These are phyloP conservation scores for Drosophila infuscata DNA, from an alignment of 2,888 invertebrate genomes.

Conservation along the genomic window DNA sequence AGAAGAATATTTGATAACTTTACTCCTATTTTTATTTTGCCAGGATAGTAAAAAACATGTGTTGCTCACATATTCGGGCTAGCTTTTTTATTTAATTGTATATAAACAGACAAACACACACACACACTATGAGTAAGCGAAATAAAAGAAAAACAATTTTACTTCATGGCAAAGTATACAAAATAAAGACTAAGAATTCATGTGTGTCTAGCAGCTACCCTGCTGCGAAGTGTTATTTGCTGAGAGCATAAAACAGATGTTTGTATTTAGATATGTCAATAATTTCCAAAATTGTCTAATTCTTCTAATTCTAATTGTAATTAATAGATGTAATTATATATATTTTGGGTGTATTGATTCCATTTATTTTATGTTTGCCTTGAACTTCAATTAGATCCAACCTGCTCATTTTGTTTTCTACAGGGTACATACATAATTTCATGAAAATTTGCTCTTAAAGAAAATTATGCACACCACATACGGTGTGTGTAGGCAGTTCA, in stretches of 20 bases:
- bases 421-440: constrained; percentile 43
- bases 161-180: constrained; percentile 13
- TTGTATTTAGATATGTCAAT: not conserved
- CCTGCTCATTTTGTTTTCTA: not conserved
- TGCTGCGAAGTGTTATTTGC: not conserved
- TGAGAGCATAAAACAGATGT: not conserved
- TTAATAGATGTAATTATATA: not conserved
- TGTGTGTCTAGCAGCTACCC: constrained; percentile 6
- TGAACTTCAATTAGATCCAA: constrained; percentile 4
- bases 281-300: no score
- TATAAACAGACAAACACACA: not conserved
- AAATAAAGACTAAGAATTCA: not conserved
- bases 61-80: not conserved
- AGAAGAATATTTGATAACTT: not conserved
- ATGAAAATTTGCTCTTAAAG: constrained; percentile 29
- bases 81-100: not conserved
- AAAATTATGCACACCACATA: constrained; percentile 26
- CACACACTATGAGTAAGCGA: not conserved
- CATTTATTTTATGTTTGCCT: not conserved
- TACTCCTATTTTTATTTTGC: not conserved
- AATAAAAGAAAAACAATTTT: constrained; percentile 2
- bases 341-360: not conserved
- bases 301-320: not conserved
- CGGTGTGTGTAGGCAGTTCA: constrained; percentile 26
- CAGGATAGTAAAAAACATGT: not conserved